Base-by-base conservation (phyloP, 2,797 vertebrate species). In the Poecilia wingei region DNA sequence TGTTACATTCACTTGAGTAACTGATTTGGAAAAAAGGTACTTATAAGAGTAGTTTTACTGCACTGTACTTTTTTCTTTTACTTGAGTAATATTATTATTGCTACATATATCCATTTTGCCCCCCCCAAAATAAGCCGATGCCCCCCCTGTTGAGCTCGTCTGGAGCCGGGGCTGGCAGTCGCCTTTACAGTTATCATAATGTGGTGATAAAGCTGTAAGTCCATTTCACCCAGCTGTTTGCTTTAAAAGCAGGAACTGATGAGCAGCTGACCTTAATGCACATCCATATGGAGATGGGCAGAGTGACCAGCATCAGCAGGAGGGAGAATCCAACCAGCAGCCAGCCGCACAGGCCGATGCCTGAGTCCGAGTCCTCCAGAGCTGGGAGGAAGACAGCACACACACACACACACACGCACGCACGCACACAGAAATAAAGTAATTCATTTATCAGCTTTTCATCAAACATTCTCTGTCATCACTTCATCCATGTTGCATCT, bases 241-340 rank as follows among this genome's bases (percentile, higher is more conserved):
- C 7, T 4, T 71, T 41, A 77, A 41, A 13, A 64, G 36, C 28
- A 36, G 20, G 25, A 46, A 46, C 10, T 61, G 22, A 76, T 7
- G 39, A 45, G 45, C 2, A 39, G 36, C 86, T 93, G 95, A 99
- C 98, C 97, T 99, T 99, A 83, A 99, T 97, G 94, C 98, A 99
- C 95, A 98, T 95, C 98, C 98, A 99, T 89, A 99, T 72, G 5
- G 98, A 98, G 68, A 99, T 0, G 0, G 98, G 98, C 81, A 98
- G 94, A 0, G 98, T 99, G 61, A 94, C 0, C 49, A 97, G 0
- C 3, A 95, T 96, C 76, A 99, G 87, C 1, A 98, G 0, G 53
- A 98, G 8, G 0, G 98, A 98, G 25, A 91, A 0, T 0, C 68
- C 3, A n/a, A 99, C 96, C 94, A 99, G 89, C 80, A 98, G 49